Base-by-base conservation (phyloP, 2,113 vertebrate genomes). In the Carassius carassius region DNA sequence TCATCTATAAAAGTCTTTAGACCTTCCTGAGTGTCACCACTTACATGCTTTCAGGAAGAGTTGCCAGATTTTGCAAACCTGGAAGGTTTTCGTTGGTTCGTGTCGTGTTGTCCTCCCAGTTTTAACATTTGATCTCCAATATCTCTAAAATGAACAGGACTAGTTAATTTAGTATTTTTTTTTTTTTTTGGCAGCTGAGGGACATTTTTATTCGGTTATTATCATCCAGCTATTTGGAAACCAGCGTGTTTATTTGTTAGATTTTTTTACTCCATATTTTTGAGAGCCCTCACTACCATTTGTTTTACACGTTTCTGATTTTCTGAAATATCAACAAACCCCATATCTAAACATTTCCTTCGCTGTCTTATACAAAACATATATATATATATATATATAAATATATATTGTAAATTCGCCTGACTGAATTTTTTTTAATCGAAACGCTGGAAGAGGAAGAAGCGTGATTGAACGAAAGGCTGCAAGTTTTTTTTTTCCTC, bases 401-500 rank as follows among this genome's bases (percentile, higher is more conserved):
- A 37, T 37, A 37, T 37, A 37, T 37, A 37, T 37, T 37, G 41
- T 41, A 14, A 13, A 67, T 19, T 81, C 78, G 62, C 9, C 80
- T 23, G 47, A 65, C 29, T 54, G 29, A 47, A 82, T 72, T 47
- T 47, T 47, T 56, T 35, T 19, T 41, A 41, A 7, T 41, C 41
- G 41, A 41, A 1, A 41, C 41, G 80, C 17, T 73, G 67, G 67
- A 80, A 23, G 76, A 73, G 17, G 47, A 70, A 84, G 63, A 78
- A 56, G 60, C 84, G 75, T 60, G 86, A 74, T 81, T 47, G 80
- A 84, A 89, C 60, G 88, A 60, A 37, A 73, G 75, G 8, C 81
- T 84, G 67, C 19, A 35, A 83, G 78, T 78, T 77, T 69, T 84
- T 69, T 84, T 49, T 49, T 12, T 49, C 12, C 11, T 13, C 47